A percentile compares a stretch with the other conserved stretches of the same genome.
phyloP scores from a whole-genome alignment of 2,797 vertebrate species.

The Myiothlypis chrysogaster region DNA sequence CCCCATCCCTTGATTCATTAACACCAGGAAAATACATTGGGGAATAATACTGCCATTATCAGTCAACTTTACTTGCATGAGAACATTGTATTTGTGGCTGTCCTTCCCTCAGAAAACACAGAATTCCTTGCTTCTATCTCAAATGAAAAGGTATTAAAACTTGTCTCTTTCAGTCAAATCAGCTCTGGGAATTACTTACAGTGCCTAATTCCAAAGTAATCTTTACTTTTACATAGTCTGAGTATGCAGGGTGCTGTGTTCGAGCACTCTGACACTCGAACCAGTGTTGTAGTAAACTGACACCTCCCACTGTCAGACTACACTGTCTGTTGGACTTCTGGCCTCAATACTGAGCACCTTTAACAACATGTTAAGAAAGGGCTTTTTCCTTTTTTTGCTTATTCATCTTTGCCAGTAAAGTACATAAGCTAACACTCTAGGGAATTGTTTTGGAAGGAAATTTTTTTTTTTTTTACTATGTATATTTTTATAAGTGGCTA shows the following conservation, averaged over 20 bases:
- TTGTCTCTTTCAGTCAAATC: background rate
- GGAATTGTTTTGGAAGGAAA: background rate
- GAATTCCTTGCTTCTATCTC: background rate
- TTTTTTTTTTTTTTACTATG: background rate
- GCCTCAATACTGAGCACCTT: background rate
- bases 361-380: rapidly evolving
- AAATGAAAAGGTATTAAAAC: background rate
- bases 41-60: background rate
- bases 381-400: background rate
- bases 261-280: background rate
- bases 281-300: background rate
- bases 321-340: background rate
- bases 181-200: background rate
- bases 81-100: background rate
- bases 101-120: background rate
- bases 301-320: background rate
- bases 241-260: background rate
- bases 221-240: background rate
- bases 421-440: background rate
- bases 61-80: background rate
- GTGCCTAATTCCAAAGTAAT: background rate
- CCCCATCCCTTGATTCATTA: rapidly evolving
- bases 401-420: background rate
- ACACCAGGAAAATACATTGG: background rate
- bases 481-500: background rate